Evolutionary conservation across 2,888 invertebrate genomes (phyloP).

Genomic region (Cephus sareptanus): DNA sequence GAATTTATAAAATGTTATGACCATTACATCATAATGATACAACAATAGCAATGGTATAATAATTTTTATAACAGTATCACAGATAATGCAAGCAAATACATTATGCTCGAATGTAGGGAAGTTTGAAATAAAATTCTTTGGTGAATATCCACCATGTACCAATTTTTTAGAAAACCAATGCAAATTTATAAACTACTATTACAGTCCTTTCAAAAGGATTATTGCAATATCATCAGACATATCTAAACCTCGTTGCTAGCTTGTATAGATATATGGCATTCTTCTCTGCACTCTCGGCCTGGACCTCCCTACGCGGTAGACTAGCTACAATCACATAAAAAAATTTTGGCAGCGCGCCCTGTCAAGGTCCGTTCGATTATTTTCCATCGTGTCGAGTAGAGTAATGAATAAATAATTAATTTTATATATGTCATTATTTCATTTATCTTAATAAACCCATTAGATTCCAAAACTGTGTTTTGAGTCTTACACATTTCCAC

Average conservation of each 20-base stretch:
- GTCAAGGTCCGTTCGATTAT: constrained; percentile 20
- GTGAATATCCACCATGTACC: neutral
- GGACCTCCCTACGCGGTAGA: constrained; percentile 35
- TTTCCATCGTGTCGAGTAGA: neutral
- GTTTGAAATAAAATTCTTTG: neutral
- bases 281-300: constrained; percentile 39
- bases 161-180: neutral
- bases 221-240: neutral
- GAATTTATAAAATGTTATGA: constrained; percentile 29
- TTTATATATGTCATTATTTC: neutral
- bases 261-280: constrained; percentile 37
- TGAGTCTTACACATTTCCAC: neutral
- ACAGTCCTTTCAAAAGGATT: neutral
- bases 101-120: constrained; percentile 1
- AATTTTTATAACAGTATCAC: constrained; percentile 40
- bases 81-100: constrained; percentile 31
- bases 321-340: constrained; percentile 46
- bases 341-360: constrained; percentile 44
- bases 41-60: constrained; percentile 34
- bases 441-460: neutral
- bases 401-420: neutral
- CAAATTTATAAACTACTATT: neutral
- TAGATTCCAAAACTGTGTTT: neutral
- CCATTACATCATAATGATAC: constrained; percentile 31
- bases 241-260: neutral